Base-by-base conservation (phyloP, 2,797 vertebrate species). In the Anableps anableps region DNA sequence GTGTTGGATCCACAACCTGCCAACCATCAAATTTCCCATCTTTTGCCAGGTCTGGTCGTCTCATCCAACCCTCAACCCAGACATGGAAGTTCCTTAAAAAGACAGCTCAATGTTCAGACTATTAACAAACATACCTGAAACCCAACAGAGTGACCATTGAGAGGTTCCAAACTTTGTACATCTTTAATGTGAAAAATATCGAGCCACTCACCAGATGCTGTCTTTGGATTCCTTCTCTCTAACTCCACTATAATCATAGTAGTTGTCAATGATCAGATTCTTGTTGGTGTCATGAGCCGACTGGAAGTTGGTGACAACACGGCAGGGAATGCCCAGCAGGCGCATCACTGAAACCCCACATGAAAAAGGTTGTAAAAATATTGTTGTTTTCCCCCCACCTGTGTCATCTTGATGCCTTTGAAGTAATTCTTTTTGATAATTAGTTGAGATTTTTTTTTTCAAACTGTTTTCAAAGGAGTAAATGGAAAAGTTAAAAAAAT, bases 51-150 rank as follows among this genome's bases (percentile, higher is more conserved):
- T 99, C 97, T 0, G 96, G 96, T 1, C 98, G 95, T 45, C 45
- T 93, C 97, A 99, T 98, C 97, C 97, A 98, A 0, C 91, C 95
- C 85, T 99, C 98, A 55, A 96, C 93, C 98, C 98, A 99, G 85
- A 97, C 97, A 50, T 99, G 98, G 88, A 89, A 99, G 91, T 99
- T 98, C 98, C 98, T 99, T 3, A 19, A 80, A 89, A 87, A 88
- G 43, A 86, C 4, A 43, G 23, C 2, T 6, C 36, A 45, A 14
- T 43, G 16, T n/a, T 70, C 38, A 70, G 38, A 70, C 38, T 38
- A 3, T 11, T 7, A 38, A 36, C 34, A 36, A 36, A 68, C 21
- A 14, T 21, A 14, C 34, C 16, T 26, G 21, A 38, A 68, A 68
- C 19, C 36, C 34, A 68, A 23, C 64, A 60, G 29, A 62, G 4